phyloP scores from a whole-genome alignment of 1,140 invertebrate genomes.

The Habropoda laboriosa region DNA sequence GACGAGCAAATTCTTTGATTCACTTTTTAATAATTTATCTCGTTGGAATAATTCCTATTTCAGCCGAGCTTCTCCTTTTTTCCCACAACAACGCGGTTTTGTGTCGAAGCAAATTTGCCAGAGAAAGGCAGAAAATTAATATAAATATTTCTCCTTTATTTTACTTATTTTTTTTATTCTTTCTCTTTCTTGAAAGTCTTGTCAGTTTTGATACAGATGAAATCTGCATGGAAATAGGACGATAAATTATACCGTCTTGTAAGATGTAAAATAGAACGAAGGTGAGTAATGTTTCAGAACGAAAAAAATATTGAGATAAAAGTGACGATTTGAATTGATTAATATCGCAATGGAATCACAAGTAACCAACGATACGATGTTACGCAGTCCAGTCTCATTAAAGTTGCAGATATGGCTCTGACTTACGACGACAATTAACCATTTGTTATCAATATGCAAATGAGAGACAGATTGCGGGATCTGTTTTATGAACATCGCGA shows the following conservation, averaged over 20 bases:
- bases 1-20: neutral
- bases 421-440: neutral
- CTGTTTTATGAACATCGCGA: neutral
- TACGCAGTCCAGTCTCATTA: neutral
- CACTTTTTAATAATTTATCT: neutral
- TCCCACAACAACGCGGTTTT: neutral
- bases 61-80: neutral
- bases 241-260: too few relatives aligned
- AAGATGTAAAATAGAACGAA: too few relatives aligned
- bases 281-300: too few relatives aligned
- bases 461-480: neutral
- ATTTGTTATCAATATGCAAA: constrained; percentile 8
- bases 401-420: too few relatives aligned
- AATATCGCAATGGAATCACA: neutral
- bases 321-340: neutral
- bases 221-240: too few relatives aligned
- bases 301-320: neutral
- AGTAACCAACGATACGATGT: neutral
- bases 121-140: too few relatives aligned
- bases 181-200: too few relatives aligned
- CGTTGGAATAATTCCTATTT: neutral
- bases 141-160: too few relatives aligned
- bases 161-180: too few relatives aligned
- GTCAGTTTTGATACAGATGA: too few relatives aligned
- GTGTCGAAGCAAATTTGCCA: too few relatives aligned